These are phyloP conservation scores for Zygogramma bicolorata DNA, from an alignment of 2,888 invertebrate genomes.

Conservation along the genomic window DNA sequence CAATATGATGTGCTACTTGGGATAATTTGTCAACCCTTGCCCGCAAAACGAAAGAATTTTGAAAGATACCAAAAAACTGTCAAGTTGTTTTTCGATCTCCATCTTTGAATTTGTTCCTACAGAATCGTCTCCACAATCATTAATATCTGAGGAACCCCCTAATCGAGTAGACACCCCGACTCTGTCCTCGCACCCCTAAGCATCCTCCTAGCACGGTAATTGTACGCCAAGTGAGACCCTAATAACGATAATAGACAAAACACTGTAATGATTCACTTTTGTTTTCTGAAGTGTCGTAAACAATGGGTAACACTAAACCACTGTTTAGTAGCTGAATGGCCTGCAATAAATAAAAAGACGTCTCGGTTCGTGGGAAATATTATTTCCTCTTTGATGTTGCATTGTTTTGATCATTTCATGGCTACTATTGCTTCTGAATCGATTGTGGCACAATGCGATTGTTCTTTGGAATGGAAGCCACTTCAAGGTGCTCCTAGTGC, in stretches of 20 bases:
- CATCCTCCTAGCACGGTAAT: slow-evolving; percentile 16
- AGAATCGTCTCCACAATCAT: no score
- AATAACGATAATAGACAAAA: slow-evolving; percentile 39
- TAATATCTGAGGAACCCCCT: not conserved
- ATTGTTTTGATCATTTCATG: slow-evolving; percentile 59
- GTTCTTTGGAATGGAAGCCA: slow-evolving; percentile 26
- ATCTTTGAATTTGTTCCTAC: no score
- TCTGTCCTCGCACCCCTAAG: not conserved
- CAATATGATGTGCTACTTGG: no score
- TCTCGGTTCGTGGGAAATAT: slow-evolving; percentile 59
- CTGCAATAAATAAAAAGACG: slow-evolving; percentile 55
- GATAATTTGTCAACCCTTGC: no score
- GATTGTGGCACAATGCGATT: slow-evolving; percentile 27
- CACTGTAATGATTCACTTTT: slow-evolving; percentile 67
- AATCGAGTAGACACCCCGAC: not conserved
- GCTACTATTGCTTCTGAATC: slow-evolving; percentile 39
- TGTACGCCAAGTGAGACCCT: slow-evolving; percentile 29
- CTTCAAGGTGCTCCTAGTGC: not conserved
- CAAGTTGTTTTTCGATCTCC: no score
- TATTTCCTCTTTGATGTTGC: slow-evolving; percentile 45
- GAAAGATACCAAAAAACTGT: no score
- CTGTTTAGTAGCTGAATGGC: slow-evolving; percentile 60
- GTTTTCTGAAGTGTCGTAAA: slow-evolving; percentile 65
- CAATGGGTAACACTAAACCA: slow-evolving; percentile 67
- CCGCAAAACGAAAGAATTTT: no score